Conservation (phyloP, 1,140 invertebrate genomes). For the Agrilus planipennis region DNA sequence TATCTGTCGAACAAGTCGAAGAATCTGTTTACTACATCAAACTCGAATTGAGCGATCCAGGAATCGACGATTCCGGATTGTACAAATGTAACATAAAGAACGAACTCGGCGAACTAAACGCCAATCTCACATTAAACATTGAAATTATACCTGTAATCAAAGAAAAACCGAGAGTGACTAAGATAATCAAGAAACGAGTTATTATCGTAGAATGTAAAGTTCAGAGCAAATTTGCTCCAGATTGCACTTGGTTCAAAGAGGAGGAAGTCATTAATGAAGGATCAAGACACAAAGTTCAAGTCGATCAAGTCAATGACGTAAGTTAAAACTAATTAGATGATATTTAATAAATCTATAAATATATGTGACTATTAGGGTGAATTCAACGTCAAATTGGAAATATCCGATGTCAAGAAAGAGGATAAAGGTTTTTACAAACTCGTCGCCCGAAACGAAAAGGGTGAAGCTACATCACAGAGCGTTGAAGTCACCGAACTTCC, state of each 20-base stretch:
- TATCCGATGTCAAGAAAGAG: conserved; percentile 58
- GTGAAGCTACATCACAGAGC: conserved; percentile 79
- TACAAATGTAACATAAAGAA: conserved; percentile 99
- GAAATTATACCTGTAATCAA: conserved; percentile 93
- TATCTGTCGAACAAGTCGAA: conserved; percentile 59
- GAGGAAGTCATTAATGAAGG: conserved; percentile 63
- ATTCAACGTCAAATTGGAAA: conserved; percentile 78
- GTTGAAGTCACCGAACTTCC: conserved; percentile 77
- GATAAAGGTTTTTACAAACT: conserved; percentile 87
- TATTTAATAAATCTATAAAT: background rate
- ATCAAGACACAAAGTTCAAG: conserved; percentile 56
- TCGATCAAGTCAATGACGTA: conserved; percentile 69
- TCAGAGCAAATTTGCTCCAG: conserved; percentile 74
- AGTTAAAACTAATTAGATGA: conserved; percentile 9
- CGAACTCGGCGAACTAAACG: conserved; percentile 87
- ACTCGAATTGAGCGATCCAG: conserved; percentile 84
- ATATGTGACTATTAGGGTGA: conserved; percentile 52
- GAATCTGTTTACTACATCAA: conserved; percentile 82
- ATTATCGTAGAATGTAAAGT: conserved; percentile 85
- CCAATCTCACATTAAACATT: conserved; percentile 93
- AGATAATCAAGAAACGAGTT: conserved; percentile 78
- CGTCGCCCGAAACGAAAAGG: conserved; percentile 86
- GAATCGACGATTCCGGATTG: conserved; percentile 87
- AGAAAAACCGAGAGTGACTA: conserved; percentile 80
- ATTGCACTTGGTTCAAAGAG: conserved; percentile 85